Base-by-base conservation (phyloP, 2,797 vertebrate species). In the Enteromius fasciolatus region DNA sequence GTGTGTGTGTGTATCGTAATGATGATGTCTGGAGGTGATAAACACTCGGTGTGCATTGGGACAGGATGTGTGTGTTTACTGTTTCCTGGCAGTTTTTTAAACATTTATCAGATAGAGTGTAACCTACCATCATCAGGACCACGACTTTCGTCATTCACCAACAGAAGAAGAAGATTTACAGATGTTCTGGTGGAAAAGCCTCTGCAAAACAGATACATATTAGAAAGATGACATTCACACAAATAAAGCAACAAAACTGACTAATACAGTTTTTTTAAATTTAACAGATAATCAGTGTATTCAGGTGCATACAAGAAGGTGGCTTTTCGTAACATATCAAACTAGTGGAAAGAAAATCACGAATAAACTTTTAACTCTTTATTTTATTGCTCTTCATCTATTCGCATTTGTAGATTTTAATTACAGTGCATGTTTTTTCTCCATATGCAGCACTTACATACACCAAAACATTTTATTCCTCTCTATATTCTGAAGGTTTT, bases 1-100 rank as follows among this genome's bases (percentile, higher is more conserved):
- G 39, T n/a, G 9, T 41, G 39, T n/a, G 20, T 52, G 50, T 54
- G 52, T 54, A 18, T 52, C 20, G 20, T 57, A 23, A 63, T 31
- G 14, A 28, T 63, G 82, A 85, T 88, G 86, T 86, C 87, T 89
- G 87, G 76, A 68, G 59, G 79, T 33, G 87, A 90, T 89, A 87
- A 86, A 85, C 66, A 87, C 76, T 50, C 28, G 2, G 4, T 63
- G 28, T 63, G 59, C 25, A 17, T 31, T 31, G 59, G 23, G 36
- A 77, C 87, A 81, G 80, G 69, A 83, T 75, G 82, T 77, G 73
- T 63, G 57, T 54, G 41, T 83, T 82, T 63, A 76, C 83, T 20
- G 50, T 84, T 85, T 85, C 68, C 41, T 59, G 17, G 44, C 57
- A 20, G 57, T 80, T 86, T 48, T 66, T 75, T 57, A 77, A 87